These are phyloP conservation scores for Syritta pipiens DNA, from an alignment of 2,888 invertebrate genomes.

Conservation along the genomic window DNA sequence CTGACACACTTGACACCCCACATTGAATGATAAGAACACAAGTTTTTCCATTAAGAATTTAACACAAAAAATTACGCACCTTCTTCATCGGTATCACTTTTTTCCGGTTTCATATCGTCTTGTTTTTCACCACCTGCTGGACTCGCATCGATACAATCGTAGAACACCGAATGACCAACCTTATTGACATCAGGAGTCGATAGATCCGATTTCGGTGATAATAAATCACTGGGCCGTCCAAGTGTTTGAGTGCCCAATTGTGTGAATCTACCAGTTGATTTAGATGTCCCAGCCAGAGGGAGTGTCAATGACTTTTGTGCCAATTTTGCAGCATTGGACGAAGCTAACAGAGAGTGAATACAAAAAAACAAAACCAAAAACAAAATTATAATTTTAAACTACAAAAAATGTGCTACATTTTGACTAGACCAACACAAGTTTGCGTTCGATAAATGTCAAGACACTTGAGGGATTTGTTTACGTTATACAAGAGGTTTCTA, in stretches of 20 bases:
- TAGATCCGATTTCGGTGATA: slow-evolving; percentile 72
- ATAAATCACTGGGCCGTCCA: slow-evolving; percentile 43
- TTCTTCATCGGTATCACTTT: slow-evolving; percentile 86
- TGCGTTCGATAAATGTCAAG: neutral
- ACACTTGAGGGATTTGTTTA: slow-evolving; percentile 38
- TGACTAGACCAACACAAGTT: slow-evolving; percentile 13
- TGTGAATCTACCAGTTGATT: slow-evolving; percentile 54
- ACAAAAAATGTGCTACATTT: too few species aligned
- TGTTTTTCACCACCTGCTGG: slow-evolving; percentile 83
- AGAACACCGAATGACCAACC: slow-evolving; percentile 79
- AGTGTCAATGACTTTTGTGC: slow-evolving; percentile 75
- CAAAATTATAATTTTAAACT: neutral
- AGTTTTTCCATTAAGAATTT: neutral
- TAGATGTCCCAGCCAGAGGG: slow-evolving; percentile 74
- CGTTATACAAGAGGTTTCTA: slow-evolving; percentile 14
- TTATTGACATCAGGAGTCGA: slow-evolving; percentile 77
- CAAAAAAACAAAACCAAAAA: neutral
- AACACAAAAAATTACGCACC: slow-evolving; percentile 78
- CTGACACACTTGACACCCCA: too few species aligned
- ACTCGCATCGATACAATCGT: slow-evolving; percentile 78
- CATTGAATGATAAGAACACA: neutral
- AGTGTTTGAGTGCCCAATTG: slow-evolving; percentile 52
- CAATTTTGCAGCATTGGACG: slow-evolving; percentile 54
- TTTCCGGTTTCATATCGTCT: slow-evolving; percentile 88
- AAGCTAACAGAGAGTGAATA: slow-evolving; percentile 28